A percentile compares a stretch with the other conserved stretches of the same genome.
phyloP scores from a whole-genome alignment of 1,140 invertebrate species.

The Anoplolepis gracilipes region DNA sequence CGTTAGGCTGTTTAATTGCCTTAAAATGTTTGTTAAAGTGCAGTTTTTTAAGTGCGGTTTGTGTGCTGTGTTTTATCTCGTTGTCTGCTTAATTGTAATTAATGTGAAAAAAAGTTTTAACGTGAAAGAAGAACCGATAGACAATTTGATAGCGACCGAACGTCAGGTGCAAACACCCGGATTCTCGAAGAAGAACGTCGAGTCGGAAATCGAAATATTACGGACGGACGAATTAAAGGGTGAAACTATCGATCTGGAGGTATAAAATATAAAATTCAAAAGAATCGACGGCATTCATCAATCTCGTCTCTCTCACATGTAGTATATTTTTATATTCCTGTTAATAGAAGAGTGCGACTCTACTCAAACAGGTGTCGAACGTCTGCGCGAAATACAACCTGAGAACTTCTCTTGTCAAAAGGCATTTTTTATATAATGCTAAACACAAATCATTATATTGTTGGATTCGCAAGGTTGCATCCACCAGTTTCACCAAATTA shows the following conservation, averaged over 20 bases:
- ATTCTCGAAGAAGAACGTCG: conserved; percentile 18
- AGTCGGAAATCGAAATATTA: conserved; percentile 43
- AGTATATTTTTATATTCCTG: conserved; percentile 24
- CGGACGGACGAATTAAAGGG: conserved; percentile 46
- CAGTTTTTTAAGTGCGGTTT: conserved; percentile 66
- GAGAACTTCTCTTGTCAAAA: conserved; percentile 73
- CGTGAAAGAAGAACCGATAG: not conserved
- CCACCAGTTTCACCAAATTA: conserved; percentile 83
- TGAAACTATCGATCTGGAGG: conserved; percentile 60
- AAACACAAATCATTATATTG: conserved; percentile 81
- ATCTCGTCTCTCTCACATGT: not conserved
- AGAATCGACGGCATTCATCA: too few species aligned
- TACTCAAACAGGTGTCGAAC: conserved; percentile 69
- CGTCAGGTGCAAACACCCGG: not conserved
- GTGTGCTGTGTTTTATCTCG: conserved; percentile 53
- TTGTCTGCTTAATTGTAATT: conserved; percentile 53
- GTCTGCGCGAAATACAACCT: conserved; percentile 81
- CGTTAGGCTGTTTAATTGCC: not conserved
- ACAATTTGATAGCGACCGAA: not conserved
- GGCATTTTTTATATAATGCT: conserved; percentile 81
- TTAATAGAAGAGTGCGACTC: conserved; percentile 63
- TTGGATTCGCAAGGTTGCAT: conserved; percentile 84
- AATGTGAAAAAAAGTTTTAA: conserved; percentile 26
- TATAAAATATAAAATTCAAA: conserved; percentile 60
- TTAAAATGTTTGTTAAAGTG: conserved; percentile 64